phyloP scores from a whole-genome alignment of 2,888 invertebrate genomes.

The Empis livida region DNA sequence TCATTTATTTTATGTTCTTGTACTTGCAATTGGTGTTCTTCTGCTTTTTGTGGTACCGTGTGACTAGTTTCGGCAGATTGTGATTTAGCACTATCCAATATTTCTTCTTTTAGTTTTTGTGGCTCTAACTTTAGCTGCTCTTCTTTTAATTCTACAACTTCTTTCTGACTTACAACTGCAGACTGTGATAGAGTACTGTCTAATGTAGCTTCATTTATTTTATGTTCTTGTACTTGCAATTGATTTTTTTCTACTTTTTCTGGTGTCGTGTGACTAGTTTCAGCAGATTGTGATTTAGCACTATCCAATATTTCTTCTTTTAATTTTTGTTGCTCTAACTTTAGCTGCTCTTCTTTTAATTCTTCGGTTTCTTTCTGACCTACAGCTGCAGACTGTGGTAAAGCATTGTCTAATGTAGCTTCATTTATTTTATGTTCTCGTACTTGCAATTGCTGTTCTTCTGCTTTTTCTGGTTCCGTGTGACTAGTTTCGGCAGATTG shows the following conservation, averaged over 20 bases:
- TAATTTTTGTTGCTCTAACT: background rate
- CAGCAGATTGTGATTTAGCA: background rate
- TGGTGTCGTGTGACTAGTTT: background rate
- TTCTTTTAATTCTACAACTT: background rate
- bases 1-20: background rate
- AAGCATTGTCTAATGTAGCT: too few relatives aligned
- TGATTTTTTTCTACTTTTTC: background rate
- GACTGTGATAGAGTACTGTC: background rate
- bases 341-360: background rate
- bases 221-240: background rate
- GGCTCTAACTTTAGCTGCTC: background rate
- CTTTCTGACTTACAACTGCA: background rate
- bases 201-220: conserved; percentile 13
- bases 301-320: background rate
- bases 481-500: too few relatives aligned
- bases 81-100: background rate
- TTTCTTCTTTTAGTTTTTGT: background rate
- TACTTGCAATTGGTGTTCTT: too few relatives aligned
- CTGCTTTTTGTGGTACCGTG: too few relatives aligned
- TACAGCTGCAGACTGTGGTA: background rate
- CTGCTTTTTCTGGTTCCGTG: too few relatives aligned
- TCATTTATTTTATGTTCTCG: too few relatives aligned
- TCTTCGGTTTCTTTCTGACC: background rate
- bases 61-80: background rate
- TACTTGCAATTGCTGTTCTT: too few relatives aligned